Percentiles rank a stretch among this genome's conserved stretches.
Evolutionary conservation across 2,888 invertebrate species (phyloP).

Genomic region (Scaptomyza caliginosa): DNA sequence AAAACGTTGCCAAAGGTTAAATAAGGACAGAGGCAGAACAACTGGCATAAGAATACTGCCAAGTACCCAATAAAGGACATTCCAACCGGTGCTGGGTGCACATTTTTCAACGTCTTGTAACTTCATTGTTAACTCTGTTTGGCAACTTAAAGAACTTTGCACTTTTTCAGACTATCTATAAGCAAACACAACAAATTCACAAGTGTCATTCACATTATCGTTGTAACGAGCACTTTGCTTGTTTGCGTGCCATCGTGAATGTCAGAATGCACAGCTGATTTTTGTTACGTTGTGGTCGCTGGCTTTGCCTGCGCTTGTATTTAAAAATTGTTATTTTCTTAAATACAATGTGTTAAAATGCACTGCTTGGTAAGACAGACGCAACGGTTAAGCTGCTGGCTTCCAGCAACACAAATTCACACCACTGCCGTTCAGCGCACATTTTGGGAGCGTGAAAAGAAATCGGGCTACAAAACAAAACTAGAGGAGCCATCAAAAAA

Average conservation of each 20-base stretch:
- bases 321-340: conserved; percentile 8
- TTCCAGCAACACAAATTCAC: conserved; percentile 63
- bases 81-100: conserved; percentile 65
- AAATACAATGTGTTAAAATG: conserved; percentile 51
- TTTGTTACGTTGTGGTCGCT: conserved; percentile 54
- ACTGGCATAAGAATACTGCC: conserved; percentile 83
- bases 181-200: conserved; percentile 24
- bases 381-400: conserved; percentile 35
- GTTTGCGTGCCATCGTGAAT: conserved; percentile 10
- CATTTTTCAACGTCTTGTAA: conserved; percentile 65
- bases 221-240: background rate
- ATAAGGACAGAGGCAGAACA: conserved; percentile 84
- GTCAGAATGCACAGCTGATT: conserved; percentile 36
- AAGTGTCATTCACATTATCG: conserved; percentile 10
- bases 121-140: conserved; percentile 39
- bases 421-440: conserved; percentile 75
- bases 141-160: conserved; percentile 60
- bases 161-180: conserved; percentile 30
- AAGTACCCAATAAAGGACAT: conserved; percentile 82
- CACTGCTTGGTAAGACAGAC: conserved; percentile 48
- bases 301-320: conserved; percentile 1
- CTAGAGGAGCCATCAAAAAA: conserved; percentile 83
- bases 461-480: conserved; percentile 82
- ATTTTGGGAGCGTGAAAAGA: conserved; percentile 84
- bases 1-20: conserved; percentile 84